Base-by-base conservation (phyloP, 2,888 invertebrate genomes). In the Belgica antarctica region DNA sequence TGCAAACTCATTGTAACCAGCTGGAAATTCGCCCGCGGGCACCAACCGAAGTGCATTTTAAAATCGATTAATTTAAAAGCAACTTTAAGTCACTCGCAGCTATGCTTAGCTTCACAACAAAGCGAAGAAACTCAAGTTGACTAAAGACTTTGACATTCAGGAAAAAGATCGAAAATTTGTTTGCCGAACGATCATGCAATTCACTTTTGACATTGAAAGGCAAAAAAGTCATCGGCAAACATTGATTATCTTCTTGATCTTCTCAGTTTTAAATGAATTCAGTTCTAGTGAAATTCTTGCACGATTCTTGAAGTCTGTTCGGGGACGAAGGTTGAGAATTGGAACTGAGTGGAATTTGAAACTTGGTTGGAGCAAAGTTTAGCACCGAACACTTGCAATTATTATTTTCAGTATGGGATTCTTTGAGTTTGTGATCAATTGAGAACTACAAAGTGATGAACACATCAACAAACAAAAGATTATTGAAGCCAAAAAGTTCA, bases 121-220 rank as follows among this genome's bases (percentile, higher is more conserved):
- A 31, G 5, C 12, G 7, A 31, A 31, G 22, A 19, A 22, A 17
- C 46, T 46, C 22, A 52, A 52, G 19, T 12, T 22, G n/a, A n/a
- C n/a, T n/a, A 10, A 22, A 22, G 22, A 17, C 22, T 52, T 52
- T 52, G 52, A 52, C 52, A 52, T 52, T 52, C 3, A 52, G 34
- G 12, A 31, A 31, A 12, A 8, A n/a, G n/a, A n/a, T n/a, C 41
- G 10, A 41, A 31, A 41, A 41, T 12, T 41, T 15, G 10, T n/a
- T 41, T 10, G n/a, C n/a, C n/a, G n/a, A n/a, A n/a, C 41, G 41
- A 41, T 41, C 41, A 41, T 41, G 41, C 41, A 41, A 41, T 41
- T 41, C 41, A 41, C 41, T 41, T 41, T n/a, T 41, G 41, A 41
- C 41, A 41, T 41, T 41, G 15, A 41, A 15, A 5, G 41, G n/a